Evolutionary conservation across 1,140 invertebrate species (phyloP).

Genomic region (Nephila pilipes): DNA sequence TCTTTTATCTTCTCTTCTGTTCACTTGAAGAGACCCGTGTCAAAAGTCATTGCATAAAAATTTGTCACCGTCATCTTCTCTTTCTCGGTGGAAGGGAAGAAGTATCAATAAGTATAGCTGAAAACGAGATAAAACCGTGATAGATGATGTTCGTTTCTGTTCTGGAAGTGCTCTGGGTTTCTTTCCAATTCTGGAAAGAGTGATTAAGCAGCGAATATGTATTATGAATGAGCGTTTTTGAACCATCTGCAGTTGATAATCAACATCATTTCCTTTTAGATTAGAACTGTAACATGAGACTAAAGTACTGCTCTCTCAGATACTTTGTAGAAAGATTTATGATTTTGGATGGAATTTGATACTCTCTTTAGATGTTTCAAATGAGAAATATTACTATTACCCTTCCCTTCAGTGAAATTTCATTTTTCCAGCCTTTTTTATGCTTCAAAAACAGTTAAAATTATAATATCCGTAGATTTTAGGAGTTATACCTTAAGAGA

Average conservation of each 20-base stretch:
- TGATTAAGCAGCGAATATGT: too few relatives aligned
- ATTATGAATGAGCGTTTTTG: not conserved
- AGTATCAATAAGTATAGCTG: not conserved
- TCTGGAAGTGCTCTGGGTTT: not conserved
- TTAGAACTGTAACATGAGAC: not conserved
- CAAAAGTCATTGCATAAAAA: constrained; percentile 29
- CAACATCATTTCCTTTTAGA: not conserved
- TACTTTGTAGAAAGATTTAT: too few relatives aligned
- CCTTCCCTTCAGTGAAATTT: too few relatives aligned
- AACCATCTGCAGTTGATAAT: not conserved
- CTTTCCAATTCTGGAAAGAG: too few relatives aligned
- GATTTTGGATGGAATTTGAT: too few relatives aligned
- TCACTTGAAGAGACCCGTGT: not conserved
- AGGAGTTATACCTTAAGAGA: too few relatives aligned
- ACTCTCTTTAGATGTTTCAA: too few relatives aligned
- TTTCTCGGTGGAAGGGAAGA: not conserved
- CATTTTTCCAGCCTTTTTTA: too few relatives aligned
- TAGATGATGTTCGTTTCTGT: not conserved
- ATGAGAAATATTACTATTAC: too few relatives aligned
- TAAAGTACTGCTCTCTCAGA: too few relatives aligned
- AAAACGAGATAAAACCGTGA: not conserved
- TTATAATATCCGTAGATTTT: too few relatives aligned
- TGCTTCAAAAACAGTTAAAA: too few relatives aligned
- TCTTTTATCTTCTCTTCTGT: not conserved
- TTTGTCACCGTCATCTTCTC: not conserved